Evolutionary conservation across 2,888 invertebrate genomes (phyloP).

Genomic region (Resseliella maxima): DNA sequence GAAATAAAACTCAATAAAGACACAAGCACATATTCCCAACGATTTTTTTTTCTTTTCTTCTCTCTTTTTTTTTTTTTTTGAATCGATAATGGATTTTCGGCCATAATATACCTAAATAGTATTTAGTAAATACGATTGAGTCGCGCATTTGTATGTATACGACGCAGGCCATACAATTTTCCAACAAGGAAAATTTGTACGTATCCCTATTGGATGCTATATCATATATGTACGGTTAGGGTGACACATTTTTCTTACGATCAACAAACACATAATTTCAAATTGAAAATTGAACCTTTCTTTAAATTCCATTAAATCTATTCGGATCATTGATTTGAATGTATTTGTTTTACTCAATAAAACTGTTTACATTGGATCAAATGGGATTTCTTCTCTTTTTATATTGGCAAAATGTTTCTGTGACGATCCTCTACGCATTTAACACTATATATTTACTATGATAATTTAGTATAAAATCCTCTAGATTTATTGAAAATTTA

Average conservation of each 20-base stretch:
- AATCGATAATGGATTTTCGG: constrained; percentile 48
- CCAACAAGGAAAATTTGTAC: constrained; percentile 48
- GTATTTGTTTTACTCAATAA: no score
- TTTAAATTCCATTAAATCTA: no score
- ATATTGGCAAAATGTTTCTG: no score
- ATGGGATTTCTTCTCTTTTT: no score
- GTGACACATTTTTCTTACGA: background rate
- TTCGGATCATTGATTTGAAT: no score
- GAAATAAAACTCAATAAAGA: background rate
- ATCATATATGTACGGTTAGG: constrained; percentile 25
- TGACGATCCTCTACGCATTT: no score
- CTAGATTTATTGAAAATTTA: background rate
- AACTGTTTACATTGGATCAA: no score
- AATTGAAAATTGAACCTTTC: no score
- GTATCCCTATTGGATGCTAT: constrained; percentile 38
- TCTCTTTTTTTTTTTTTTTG: no score
- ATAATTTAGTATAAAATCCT: background rate
- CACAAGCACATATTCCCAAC: background rate
- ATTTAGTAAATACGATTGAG: constrained; percentile 41
- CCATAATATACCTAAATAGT: constrained; percentile 38
- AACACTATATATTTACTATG: background rate
- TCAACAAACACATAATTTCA: no score
- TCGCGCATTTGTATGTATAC: background rate
- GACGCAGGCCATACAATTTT: constrained; percentile 21
- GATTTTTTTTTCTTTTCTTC: no score